These are phyloP conservation scores for Orthosia incerta DNA, from an alignment of 2,888 invertebrate genomes.

Conservation along the genomic window DNA sequence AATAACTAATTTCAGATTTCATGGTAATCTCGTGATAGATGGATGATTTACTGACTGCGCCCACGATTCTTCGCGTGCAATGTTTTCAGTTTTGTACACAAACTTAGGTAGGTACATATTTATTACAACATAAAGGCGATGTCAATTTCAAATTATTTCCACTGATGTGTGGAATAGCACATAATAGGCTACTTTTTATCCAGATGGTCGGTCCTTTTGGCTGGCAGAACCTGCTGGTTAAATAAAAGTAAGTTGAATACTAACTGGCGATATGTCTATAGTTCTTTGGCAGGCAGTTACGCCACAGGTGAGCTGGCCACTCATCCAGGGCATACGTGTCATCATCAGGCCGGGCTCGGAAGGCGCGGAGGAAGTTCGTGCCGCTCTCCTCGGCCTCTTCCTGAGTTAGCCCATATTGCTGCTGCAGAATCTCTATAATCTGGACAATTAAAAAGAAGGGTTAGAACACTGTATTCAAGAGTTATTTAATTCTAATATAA, in stretches of 20 bases:
- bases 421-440: constrained; percentile 88
- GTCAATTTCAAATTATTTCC: neutral
- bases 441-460: constrained; percentile 71
- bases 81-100: neutral
- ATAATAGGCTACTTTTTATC: no score
- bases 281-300: constrained; percentile 93
- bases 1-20: constrained; percentile 31
- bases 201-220: no score
- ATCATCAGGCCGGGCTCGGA: constrained; percentile 96
- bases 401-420: constrained; percentile 92
- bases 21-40: constrained; percentile 16
- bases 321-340: constrained; percentile 93
- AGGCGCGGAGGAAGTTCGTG: constrained; percentile 93
- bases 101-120: neutral
- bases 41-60: neutral
- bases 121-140: no score
- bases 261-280: constrained; percentile 93
- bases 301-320: constrained; percentile 95
- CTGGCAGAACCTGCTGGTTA: no score
- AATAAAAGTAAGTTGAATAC: constrained; percentile 64
- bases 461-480: neutral
- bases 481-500: neutral
- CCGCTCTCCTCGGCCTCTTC: constrained; percentile 93
- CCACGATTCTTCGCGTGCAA: neutral
- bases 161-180: neutral